Evolutionary conservation across 2,797 vertebrate species (phyloP), one percentile per base, ranked within the genome.

Genomic region (Syndactyla subalaris): DNA sequence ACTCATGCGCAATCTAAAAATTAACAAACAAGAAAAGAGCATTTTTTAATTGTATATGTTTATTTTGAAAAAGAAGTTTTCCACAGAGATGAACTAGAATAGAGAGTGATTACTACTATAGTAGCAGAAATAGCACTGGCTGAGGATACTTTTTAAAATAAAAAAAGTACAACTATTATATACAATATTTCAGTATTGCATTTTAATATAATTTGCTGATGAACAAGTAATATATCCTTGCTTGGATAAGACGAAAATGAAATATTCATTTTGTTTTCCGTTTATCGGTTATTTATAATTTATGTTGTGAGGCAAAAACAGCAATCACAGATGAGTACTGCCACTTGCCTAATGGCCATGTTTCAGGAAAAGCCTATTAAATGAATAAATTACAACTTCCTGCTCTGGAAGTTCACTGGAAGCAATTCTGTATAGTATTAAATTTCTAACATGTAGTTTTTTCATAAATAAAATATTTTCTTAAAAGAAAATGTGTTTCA

Each of bases 401-500:
- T 86, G 29, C 54, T 85, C 79, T 83, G 73, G 75, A 87, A 93
- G 58, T 80, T 94, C 65, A 51, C 43, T 88, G 79, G 73, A 93
- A 92, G 86, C 54, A 81, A 54, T 92, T 91, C 55, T 81, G 48
- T 88, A 8, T 54, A 22, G 39, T 87, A 88, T 91, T 83, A 75
- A 32, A 83, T 94, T 94, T 95, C 86, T 85, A 83, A 43, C 57
- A 65, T 72, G 48, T 46, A 89, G 43, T 85, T 34, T 80, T 91
- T 65, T 93, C 43, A 89, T 96, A 88, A 94, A 94, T 94, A 94
- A 95, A 92, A 86, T 91, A 84, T 91, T 83, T 93, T 89, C 66
- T 89, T 92, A 73, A 65, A 90, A 77, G 87, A 68, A 92, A 88
- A 92, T 84, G 36, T 92, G 12, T 91, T 94, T 93, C 61, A 75